These are phyloP conservation scores for Micrastur ruficollis DNA, from an alignment of 2,797 vertebrate species.

Conservation along the genomic window DNA sequence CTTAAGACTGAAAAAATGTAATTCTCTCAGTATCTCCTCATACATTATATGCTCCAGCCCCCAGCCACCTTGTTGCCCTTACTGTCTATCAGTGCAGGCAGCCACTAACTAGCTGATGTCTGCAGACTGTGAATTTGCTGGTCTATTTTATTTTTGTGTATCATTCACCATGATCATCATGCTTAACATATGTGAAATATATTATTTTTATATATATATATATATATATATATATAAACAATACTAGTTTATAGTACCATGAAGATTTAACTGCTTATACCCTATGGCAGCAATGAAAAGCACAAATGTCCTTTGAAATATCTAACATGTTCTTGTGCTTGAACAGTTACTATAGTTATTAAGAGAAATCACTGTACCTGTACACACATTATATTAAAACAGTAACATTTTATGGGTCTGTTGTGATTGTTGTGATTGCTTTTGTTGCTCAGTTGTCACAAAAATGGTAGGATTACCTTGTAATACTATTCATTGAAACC, in stretches of 20 bases:
- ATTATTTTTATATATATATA: no score
- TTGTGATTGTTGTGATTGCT: background rate
- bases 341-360: background rate
- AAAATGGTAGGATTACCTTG: background rate
- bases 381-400: background rate
- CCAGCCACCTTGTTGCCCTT: background rate
- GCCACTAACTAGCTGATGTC: background rate
- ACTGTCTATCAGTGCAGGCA: background rate
- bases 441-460: background rate
- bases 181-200: background rate
- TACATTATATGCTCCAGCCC: background rate
- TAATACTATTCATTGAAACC: background rate
- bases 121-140: background rate
- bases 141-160: background rate
- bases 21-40: background rate
- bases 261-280: background rate
- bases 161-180: background rate
- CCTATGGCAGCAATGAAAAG: background rate
- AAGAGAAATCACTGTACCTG: background rate
- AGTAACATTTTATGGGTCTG: background rate
- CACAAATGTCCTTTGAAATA: background rate
- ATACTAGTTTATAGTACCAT: background rate
- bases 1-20: background rate
- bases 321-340: background rate
- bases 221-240: background rate